Percentiles rank a stretch among this genome's conserved stretches.
These are phyloP conservation scores for Catajapyx aquilonaris DNA, from an alignment of 1,140 invertebrate species.

Conservation along the genomic window DNA sequence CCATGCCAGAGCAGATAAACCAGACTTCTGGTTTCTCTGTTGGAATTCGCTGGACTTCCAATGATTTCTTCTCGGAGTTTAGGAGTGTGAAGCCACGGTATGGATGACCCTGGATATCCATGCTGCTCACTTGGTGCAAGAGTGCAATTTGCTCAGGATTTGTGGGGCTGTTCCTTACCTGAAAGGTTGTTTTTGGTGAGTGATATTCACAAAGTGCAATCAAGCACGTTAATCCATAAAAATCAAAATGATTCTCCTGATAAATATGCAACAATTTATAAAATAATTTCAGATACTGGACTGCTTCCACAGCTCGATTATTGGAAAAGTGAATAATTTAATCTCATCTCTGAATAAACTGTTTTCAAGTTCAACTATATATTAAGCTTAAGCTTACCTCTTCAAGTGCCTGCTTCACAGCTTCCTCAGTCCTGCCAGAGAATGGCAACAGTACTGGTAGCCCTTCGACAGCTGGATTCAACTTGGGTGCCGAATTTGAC, in stretches of 20 bases:
- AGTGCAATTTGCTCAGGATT: conserved; percentile 59
- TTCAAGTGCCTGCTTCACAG: conserved; percentile 19
- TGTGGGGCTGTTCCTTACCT: conserved; percentile 24
- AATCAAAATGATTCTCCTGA: too few species aligned
- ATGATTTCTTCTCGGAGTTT: conserved; percentile 21
- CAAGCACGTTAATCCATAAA: too few species aligned
- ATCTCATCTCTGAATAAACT: background rate
- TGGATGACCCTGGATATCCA: conserved; percentile 41
- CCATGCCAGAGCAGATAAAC: conserved; percentile 93
- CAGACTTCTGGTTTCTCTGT: conserved; percentile 56
- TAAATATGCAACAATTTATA: too few species aligned
- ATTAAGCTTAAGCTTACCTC: conserved; percentile 10
- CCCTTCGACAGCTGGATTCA: conserved; percentile 2
- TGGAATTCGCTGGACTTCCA: conserved; percentile 17
- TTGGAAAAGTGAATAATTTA: conserved; percentile 15
- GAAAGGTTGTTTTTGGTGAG: conserved; percentile 2
- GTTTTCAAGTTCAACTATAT: too few species aligned
- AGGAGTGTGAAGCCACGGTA: conserved; percentile 58
- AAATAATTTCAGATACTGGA: too few species aligned
- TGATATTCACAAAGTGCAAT: too few species aligned
- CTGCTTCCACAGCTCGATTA: too few species aligned
- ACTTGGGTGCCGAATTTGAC: conserved; percentile 7
- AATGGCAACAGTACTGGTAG: conserved; percentile 19
- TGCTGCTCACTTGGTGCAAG: conserved; percentile 46
- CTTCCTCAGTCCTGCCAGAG: conserved; percentile 24